Conservation (phyloP, 2,113 vertebrate species). For the Chrysochloris asiatica region DNA sequence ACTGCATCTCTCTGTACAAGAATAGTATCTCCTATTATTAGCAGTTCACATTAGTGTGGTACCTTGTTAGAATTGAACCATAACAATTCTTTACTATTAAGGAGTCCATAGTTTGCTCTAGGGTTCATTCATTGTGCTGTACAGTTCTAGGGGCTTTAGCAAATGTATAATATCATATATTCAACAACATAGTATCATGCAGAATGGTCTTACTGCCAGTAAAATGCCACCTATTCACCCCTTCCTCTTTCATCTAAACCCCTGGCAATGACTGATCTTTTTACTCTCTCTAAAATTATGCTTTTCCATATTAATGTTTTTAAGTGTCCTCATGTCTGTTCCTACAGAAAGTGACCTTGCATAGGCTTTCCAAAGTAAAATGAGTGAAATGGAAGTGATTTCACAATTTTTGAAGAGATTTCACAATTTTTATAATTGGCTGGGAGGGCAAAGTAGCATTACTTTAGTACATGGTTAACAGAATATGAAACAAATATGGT, state of each 20-base stretch:
- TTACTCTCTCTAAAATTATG: neutral
- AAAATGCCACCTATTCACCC: neutral
- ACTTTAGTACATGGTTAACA: neutral
- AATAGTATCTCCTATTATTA: neutral
- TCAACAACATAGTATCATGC: neutral
- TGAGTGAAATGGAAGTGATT: neutral
- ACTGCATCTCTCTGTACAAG: neutral
- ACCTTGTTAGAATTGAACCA: neutral
- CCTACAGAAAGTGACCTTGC: too few species aligned
- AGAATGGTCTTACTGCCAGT: neutral
- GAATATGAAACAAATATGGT: neutral
- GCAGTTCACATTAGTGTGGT: neutral
- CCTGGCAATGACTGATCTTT: neutral
- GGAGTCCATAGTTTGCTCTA: neutral
- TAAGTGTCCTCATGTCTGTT: too few species aligned
- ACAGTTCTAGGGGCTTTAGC: neutral
- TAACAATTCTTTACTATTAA: neutral
- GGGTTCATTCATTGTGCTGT: neutral
- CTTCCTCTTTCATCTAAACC: neutral
- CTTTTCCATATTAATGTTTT: neutral
- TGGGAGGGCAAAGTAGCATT: neutral
- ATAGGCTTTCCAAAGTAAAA: neutral
- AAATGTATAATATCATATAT: neutral
- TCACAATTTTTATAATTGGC: neutral
- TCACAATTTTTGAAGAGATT: neutral